Percentiles rank a stretch among this genome's conserved stretches.
Evolutionary conservation across 1,140 invertebrate genomes (phyloP).

Genomic region (Nebria ingens): DNA sequence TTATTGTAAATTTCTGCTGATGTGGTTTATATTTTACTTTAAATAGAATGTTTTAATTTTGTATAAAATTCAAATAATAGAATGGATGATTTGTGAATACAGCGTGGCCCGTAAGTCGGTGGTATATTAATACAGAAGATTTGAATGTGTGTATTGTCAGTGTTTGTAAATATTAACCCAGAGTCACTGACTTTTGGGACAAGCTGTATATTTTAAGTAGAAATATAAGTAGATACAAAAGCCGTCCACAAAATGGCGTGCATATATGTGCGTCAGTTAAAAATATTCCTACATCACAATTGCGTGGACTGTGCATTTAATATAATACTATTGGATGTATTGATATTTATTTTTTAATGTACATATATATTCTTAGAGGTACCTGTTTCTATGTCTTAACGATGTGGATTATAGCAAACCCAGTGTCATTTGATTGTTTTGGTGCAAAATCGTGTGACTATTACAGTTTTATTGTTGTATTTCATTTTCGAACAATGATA

Average conservation of each 20-base stretch:
- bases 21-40: neutral
- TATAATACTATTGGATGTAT: neutral
- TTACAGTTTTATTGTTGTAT: neutral
- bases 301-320: slow-evolving; percentile 3
- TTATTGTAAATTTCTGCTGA: neutral
- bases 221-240: neutral
- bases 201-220: neutral
- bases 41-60: too few species aligned
- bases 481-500: too few species aligned
- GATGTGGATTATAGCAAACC: slow-evolving; percentile 23
- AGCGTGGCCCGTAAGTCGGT: too few species aligned
- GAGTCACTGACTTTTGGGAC: neutral
- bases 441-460: neutral
- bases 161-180: neutral
- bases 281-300: slow-evolving; percentile 6
- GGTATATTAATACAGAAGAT: too few species aligned
- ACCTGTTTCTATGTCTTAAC: slow-evolving; percentile 29
- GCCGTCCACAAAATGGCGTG: slow-evolving; percentile 3
- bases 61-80: too few species aligned
- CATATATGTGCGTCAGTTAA: neutral
- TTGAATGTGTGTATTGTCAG: too few species aligned
- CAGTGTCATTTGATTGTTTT: slow-evolving; percentile 21
- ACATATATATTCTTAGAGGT: slow-evolving; percentile 33
- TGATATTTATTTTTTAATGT: slow-evolving; percentile 23
- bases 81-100: too few species aligned